These are phyloP conservation scores for Synanthedon tipuliformis DNA, from an alignment of 2,888 invertebrate genomes.

Conservation along the genomic window DNA sequence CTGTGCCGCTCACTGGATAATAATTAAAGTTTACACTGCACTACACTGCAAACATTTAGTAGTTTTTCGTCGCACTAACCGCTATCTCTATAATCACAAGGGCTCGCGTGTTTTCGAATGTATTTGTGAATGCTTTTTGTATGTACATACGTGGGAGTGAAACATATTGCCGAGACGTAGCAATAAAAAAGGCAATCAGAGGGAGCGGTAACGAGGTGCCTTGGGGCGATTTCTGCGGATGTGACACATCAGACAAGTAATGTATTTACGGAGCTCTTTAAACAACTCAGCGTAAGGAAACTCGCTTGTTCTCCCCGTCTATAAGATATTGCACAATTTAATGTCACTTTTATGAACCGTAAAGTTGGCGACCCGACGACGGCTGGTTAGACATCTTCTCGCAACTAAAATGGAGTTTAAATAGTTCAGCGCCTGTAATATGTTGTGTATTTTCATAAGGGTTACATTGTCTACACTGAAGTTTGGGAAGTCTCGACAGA, in stretches of 20 bases:
- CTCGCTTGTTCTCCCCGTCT: constrained; percentile 1
- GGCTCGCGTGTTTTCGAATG: too few relatives aligned
- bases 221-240: constrained; percentile 20
- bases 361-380: constrained; percentile 3
- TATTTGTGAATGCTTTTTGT: too few relatives aligned
- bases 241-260: constrained; percentile 25
- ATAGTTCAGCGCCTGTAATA: neutral
- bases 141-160: constrained; percentile 8
- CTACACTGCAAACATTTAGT: too few relatives aligned
- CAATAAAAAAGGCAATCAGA: constrained; percentile 45
- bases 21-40: neutral
- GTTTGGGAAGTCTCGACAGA: too few relatives aligned
- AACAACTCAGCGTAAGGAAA: constrained; percentile 22
- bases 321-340: neutral
- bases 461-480: too few relatives aligned
- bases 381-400: constrained; percentile 8
- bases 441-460: neutral
- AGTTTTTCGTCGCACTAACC: too few relatives aligned
- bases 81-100: too few relatives aligned
- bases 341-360: constrained; percentile 4
- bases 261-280: constrained; percentile 31
- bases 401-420: constrained; percentile 10
- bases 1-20: neutral
- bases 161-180: constrained; percentile 22
- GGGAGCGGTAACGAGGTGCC: constrained; percentile 10